Base-by-base conservation (phyloP, 2,888 invertebrate species). In the Coelinius sp. region DNA sequence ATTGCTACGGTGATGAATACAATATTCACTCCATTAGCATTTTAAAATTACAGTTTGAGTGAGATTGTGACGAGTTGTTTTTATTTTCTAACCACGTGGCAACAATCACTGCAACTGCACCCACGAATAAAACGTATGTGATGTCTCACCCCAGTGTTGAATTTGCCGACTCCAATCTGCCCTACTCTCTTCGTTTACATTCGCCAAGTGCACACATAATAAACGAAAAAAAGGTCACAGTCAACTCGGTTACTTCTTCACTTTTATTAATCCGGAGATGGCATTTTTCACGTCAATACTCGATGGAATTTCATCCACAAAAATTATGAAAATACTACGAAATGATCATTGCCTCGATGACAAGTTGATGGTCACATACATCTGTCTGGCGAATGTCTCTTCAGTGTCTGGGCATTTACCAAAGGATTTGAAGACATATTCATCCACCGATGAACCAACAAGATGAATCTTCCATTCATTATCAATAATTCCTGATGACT, bases 81-180 rank as follows among this genome's bases (percentile, higher is more conserved):
- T 20, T 49, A 20, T 49, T 49, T 56, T 59, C 31, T 35, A 35
- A 35, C 31, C 59, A 59, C 59, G 59, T 59, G 59, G 59, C 59
- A 59, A 31, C 4, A 31, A 59, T 31, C 14, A 59, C 31, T 59
- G 59, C 59, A 59, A 59, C 59, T 59, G 31, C 59, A 59, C 59
- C 20, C 31, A 31, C 59, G 59, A 59, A 35, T 59, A 59, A 59
- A 35, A 59, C 35, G 35, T 14, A 14, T 59, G 59, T 59, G 59
- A 35, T 35, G 59, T 59, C 59, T 20, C 59, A 59, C 31, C 10
- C n/a, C 59, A 59, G 31, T 59, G 56, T 31, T 10, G 20, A 59
- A 12, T 31, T 20, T 20, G 59, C 35, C 59, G 35, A 31, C 59
- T 59, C 31, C 31, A 59, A 59, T 59, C 31, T 59, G 59, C 27